Base-by-base conservation (phyloP, 1,140 invertebrate genomes). In the Drosophila quadrilineata region DNA sequence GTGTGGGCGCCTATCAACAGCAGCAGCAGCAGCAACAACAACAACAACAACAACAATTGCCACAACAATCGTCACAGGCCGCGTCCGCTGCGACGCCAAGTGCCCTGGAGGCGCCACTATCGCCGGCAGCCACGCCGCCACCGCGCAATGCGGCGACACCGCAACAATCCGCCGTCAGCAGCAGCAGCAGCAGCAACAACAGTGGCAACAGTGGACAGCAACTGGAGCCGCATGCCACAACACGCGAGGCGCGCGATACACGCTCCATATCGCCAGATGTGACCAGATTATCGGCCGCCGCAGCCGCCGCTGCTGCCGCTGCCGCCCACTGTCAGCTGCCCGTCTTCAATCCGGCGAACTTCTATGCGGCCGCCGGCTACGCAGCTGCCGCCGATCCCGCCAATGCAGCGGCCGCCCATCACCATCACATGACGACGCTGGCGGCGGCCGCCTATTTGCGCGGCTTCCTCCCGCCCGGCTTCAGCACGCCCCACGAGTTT, bases 311-410 rank as follows among this genome's bases (percentile, higher is more conserved):
- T 1, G 87, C 87, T 0, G 87, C 87, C 3, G 87, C 87, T 2
- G 84, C 87, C 46, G 84, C 88, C 68, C 88, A 87, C 62, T 89
- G 86, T 41, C 88, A 89, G 54, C 56, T 89, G 69, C 88, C 88
- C 29, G 88, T 89, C 0, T 89, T 89, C 54, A 89, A 89, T 85
- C 88, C 88, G 56, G 88, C 88, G 16, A 89, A 88, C 52, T 89
- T 89, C 43, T 89, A 89, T 65, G 88, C 88, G 2, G 84, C 84
- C 71, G 88, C 88, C 70, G 88, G 88, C 31, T 89, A 89, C 41
- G 84, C 87, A 0, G 87, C 80, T 19, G 80, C 82, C 17, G 77
- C 84, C 9, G 82, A 76, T 58, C 82, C 82, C 0, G 67, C 70
- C 6, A 65, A 82, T 6, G 80, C 87, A 3, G 86, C 77, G 3